These are phyloP conservation scores for Oligia latruncula DNA, from an alignment of 2,888 invertebrate genomes.

Conservation along the genomic window DNA sequence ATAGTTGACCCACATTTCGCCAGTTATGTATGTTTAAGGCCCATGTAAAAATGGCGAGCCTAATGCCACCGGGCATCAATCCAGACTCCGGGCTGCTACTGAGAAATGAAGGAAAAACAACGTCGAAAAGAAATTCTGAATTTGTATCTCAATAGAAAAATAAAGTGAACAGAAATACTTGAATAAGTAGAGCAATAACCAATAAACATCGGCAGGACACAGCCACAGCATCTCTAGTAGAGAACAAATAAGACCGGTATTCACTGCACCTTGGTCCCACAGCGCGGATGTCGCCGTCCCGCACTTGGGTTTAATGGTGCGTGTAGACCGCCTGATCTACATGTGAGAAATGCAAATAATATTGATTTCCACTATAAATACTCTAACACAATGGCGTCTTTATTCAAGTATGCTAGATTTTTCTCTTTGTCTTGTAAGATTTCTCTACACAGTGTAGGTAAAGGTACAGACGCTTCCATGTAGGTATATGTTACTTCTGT, in stretches of 20 bases:
- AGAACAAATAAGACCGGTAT: constrained; percentile 57
- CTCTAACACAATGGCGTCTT: constrained; percentile 34
- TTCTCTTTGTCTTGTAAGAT: constrained; percentile 11
- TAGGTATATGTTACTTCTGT: no score
- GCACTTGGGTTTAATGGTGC: constrained; percentile 70
- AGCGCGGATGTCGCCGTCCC: constrained; percentile 59
- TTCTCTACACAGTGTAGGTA: not conserved
- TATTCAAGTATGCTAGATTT: constrained; percentile 24
- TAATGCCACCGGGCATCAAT: not conserved
- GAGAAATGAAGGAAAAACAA: constrained; percentile 8
- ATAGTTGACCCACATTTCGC: not conserved
- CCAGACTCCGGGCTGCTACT: not conserved
- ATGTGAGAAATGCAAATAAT: constrained; percentile 61
- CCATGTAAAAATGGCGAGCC: not conserved
- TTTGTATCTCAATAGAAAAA: constrained; percentile 17
- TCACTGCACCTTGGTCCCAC: constrained; percentile 57
- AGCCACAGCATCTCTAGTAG: constrained; percentile 48
- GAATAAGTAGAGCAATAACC: constrained; percentile 10
- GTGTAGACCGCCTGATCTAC: constrained; percentile 61
- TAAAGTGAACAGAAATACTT: constrained; percentile 29
- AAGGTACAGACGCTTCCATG: not conserved
- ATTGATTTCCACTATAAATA: constrained; percentile 52
- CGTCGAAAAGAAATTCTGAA: not conserved
- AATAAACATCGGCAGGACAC: constrained; percentile 32
- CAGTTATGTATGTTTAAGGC: not conserved